Conservation (phyloP, 2,888 invertebrate genomes). For the Drosophila prolongata region DNA sequence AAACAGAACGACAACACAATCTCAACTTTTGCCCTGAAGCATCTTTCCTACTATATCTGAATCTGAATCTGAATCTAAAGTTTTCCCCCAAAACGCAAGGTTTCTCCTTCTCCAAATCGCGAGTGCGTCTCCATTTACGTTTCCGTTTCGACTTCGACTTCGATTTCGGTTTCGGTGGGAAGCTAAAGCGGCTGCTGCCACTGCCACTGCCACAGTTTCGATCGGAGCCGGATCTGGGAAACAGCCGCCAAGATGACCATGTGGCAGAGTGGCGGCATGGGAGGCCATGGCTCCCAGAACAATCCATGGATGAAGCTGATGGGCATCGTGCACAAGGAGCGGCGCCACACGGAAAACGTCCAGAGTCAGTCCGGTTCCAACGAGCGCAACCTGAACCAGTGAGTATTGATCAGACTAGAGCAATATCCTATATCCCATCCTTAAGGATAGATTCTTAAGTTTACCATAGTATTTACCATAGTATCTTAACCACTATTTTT, state of each 20-base stretch:
- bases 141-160: constrained; percentile 4
- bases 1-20: constrained; percentile 5
- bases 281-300: constrained; percentile 91
- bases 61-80: constrained; percentile 1
- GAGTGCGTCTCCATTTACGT: constrained; percentile 16
- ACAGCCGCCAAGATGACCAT: constrained; percentile 86
- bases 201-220: constrained; percentile 20
- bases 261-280: constrained; percentile 92
- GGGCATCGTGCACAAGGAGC: constrained; percentile 92
- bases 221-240: constrained; percentile 9
- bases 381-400: constrained; percentile 89
- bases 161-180: constrained; percentile 16
- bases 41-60: constrained; percentile 6
- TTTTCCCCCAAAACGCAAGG: constrained; percentile 6
- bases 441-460: too few species aligned
- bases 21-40: constrained; percentile 7
- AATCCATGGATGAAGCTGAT: constrained; percentile 93
- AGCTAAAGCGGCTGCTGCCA: constrained; percentile 6
- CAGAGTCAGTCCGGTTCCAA: constrained; percentile 86
- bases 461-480: too few species aligned
- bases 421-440: too few species aligned
- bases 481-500: too few species aligned
- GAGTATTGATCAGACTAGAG: constrained; percentile 83
- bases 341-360: constrained; percentile 88
- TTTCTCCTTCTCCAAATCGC: constrained; percentile 17